These are phyloP conservation scores for Ormia ochracea DNA, from an alignment of 2,888 invertebrate genomes.

Conservation along the genomic window DNA sequence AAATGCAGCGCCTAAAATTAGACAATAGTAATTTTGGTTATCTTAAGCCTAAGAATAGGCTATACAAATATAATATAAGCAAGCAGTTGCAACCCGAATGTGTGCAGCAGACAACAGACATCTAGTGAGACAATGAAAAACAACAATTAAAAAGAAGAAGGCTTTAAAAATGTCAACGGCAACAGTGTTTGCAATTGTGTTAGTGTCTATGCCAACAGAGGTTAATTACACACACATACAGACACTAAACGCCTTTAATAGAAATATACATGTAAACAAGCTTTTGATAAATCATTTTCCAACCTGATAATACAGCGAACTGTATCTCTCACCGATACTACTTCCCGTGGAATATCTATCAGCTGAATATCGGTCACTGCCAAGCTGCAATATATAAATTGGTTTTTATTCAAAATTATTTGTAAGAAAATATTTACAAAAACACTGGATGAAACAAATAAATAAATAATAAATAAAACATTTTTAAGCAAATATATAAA, in stretches of 20 bases:
- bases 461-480: background rate
- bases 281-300: conserved; percentile 44
- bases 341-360: conserved; percentile 61
- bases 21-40: conserved; percentile 46
- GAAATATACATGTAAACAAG: too few species aligned
- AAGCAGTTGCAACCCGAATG: background rate
- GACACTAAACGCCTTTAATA: background rate
- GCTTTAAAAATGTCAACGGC: background rate
- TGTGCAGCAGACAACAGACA: background rate
- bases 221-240: background rate
- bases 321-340: conserved; percentile 73
- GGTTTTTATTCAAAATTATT: background rate
- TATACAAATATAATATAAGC: conserved; percentile 4
- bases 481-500: too few species aligned
- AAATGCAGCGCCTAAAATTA: conserved; percentile 43
- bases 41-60: conserved; percentile 56
- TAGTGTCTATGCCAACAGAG: background rate
- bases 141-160: conserved; percentile 4
- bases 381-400: conserved; percentile 55
- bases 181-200: background rate
- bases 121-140: background rate
- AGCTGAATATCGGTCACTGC: conserved; percentile 47
- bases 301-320: conserved; percentile 72
- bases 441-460: background rate
- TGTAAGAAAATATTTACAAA: background rate